phyloP scores from a whole-genome alignment of 2,888 invertebrate species.

The Saturnia japonica region DNA sequence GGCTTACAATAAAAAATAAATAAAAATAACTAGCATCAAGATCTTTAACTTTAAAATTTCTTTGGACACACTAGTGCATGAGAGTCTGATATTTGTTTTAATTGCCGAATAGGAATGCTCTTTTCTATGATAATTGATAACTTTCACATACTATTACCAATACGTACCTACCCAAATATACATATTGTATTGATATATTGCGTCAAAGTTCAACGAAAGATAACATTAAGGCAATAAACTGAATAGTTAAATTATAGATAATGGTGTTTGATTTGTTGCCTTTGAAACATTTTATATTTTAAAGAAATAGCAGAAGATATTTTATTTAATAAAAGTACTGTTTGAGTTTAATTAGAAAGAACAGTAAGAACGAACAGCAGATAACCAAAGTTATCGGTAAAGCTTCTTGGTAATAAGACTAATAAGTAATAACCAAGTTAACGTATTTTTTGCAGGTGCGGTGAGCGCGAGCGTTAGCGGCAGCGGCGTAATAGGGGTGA shows the following conservation, averaged over 20 bases:
- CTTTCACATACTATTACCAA: conserved; percentile 14
- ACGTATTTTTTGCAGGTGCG: conserved; percentile 60
- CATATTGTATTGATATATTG: background rate
- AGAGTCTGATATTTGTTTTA: conserved; percentile 3
- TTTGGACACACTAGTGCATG: background rate
- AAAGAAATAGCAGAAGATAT: background rate
- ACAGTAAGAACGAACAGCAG: conserved; percentile 16
- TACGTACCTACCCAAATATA: background rate
- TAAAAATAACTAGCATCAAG: conserved; percentile 39
- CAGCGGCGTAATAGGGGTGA: conserved; percentile 78
- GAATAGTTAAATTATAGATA: conserved; percentile 9
- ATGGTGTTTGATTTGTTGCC: conserved; percentile 1
- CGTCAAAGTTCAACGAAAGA: conserved; percentile 15
- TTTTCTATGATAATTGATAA: conserved; percentile 2
- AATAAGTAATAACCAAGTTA: conserved; percentile 33
- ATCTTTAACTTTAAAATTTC: conserved; percentile 3
- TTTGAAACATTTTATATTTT: conserved; percentile 4
- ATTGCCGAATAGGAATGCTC: background rate
- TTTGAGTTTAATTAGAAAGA: conserved; percentile 10
- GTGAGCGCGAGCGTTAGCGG: conserved; percentile 53
- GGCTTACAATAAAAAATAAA: conserved; percentile 49
- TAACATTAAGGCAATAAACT: conserved; percentile 9
- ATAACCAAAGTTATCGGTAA: conserved; percentile 25
- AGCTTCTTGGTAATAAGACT: conserved; percentile 22
- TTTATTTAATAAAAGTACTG: background rate